Conservation (phyloP, 2,797 vertebrate species). For the Falco peregrinus region DNA sequence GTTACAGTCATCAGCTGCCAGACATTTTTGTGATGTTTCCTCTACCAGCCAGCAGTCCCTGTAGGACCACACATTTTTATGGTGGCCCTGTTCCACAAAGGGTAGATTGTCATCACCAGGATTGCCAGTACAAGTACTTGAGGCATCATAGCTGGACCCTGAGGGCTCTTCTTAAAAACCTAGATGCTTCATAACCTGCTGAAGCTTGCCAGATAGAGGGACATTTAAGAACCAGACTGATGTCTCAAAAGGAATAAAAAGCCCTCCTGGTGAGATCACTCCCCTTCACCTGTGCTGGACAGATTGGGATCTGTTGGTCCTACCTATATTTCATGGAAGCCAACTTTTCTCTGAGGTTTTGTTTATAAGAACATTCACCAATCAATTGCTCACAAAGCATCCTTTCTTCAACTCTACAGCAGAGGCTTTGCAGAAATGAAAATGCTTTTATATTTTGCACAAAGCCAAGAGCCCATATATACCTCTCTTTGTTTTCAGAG, state of each 20-base stretch:
- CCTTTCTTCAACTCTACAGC: constrained; percentile 19
- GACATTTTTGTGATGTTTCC: background rate
- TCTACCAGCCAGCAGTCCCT: background rate
- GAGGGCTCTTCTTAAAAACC: background rate
- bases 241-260: background rate
- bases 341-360: background rate
- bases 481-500: constrained; percentile 44
- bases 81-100: background rate
- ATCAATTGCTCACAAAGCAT: constrained; percentile 11
- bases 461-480: constrained; percentile 28
- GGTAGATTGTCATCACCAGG: background rate
- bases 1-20: background rate
- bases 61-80: background rate
- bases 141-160: background rate
- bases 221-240: background rate
- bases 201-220: background rate
- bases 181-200: background rate
- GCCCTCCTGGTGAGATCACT: background rate
- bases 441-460: constrained; percentile 45
- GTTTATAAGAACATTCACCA: background rate
- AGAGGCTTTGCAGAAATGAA: constrained; percentile 29
- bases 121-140: background rate
- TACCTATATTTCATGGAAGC: background rate
- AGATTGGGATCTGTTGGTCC: background rate
- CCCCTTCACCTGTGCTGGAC: background rate